Percentiles rank a stretch among this genome's conserved stretches.
These are phyloP conservation scores for Orchesella flavescens DNA, from an alignment of 2,888 invertebrate genomes.

Conservation along the genomic window DNA sequence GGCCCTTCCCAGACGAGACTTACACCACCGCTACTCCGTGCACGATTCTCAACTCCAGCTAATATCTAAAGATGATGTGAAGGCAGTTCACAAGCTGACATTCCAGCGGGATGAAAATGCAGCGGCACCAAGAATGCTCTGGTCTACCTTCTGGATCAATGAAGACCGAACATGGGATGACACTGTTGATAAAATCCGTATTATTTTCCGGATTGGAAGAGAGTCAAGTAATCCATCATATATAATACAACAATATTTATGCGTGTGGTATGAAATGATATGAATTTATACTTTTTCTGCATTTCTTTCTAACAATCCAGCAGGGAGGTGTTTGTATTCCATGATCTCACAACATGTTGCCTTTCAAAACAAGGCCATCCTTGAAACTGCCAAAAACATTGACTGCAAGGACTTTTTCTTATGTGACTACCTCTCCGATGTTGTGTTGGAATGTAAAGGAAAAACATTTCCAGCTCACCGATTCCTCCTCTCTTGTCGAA, in stretches of 20 bases:
- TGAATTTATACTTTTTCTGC: constrained; percentile 1
- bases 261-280: not conserved
- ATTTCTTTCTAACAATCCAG: constrained; percentile 32
- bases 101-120: constrained; percentile 54
- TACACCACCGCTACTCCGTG: constrained; percentile 43
- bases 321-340: constrained; percentile 23
- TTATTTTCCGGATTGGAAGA: constrained; percentile 43
- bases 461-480: constrained; percentile 55
- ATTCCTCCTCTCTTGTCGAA: constrained; percentile 60
- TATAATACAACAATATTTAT: not conserved
- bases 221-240: constrained; percentile 54
- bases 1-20: constrained; percentile 55
- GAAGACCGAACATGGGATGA: constrained; percentile 60
- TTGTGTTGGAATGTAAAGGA: constrained; percentile 47
- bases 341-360: constrained; percentile 27
- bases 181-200: constrained; percentile 51
- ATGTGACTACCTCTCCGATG: constrained; percentile 60
- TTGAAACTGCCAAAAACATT: constrained; percentile 38
- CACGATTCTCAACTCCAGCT: constrained; percentile 48
- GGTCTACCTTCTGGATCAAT: constrained; percentile 60
- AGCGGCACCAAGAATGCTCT: constrained; percentile 48
- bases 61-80: constrained; percentile 37
- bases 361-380: constrained; percentile 5
- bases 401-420: constrained; percentile 48
- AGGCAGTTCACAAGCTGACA: constrained; percentile 36